Conservation (phyloP, 2,113 vertebrate genomes). For the Crocuta crocuta region DNA sequence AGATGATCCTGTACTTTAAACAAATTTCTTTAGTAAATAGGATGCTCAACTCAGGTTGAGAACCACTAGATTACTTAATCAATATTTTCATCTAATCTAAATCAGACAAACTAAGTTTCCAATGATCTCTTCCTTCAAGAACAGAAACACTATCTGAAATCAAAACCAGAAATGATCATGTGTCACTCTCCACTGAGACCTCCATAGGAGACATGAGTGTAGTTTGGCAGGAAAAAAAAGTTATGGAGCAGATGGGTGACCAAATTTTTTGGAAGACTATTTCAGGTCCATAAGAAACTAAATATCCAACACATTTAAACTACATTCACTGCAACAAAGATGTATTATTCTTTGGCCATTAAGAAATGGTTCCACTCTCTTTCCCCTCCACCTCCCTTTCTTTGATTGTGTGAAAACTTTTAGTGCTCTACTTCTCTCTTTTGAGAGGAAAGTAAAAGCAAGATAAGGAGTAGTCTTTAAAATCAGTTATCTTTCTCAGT, state of each 20-base stretch:
- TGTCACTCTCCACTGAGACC: not conserved
- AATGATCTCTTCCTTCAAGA: not conserved
- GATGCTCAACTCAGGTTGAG: not conserved
- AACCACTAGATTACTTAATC: not conserved
- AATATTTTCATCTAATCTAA: not conserved
- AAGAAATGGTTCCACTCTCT: not conserved
- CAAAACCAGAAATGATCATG: not conserved
- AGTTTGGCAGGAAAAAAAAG: not conserved
- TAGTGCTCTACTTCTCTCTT: not conserved
- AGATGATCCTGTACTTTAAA: not conserved
- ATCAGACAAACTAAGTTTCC: not conserved
- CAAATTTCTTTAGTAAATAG: not conserved
- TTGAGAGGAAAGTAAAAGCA: not conserved
- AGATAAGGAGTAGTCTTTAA: not conserved
- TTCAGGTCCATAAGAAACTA: not conserved
- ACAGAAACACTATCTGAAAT: not conserved
- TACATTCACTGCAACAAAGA: constrained; percentile 3
- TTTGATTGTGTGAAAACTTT: not conserved
- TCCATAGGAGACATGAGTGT: not conserved
- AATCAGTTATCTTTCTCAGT: not conserved
- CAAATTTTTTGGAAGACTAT: not conserved
- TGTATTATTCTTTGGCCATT: not conserved
- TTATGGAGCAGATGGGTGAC: not conserved
- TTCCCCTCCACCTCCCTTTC: not conserved
- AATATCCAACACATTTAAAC: not conserved